phyloP scores from a whole-genome alignment of 2,113 vertebrate species.

The Heterotilapia buettikoferi region DNA sequence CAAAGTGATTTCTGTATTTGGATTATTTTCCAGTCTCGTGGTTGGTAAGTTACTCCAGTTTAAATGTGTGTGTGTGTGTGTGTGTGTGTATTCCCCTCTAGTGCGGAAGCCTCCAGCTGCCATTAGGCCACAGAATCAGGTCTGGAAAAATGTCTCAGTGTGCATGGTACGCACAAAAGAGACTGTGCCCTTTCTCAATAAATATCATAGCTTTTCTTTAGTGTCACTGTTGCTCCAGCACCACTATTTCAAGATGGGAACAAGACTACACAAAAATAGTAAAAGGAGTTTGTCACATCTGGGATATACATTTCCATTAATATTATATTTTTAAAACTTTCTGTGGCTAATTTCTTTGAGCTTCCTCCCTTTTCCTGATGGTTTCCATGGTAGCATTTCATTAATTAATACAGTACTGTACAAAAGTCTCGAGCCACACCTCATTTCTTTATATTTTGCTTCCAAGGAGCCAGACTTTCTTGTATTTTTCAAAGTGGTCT shows the following conservation, averaged over 20 bases:
- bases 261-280: neutral
- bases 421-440: neutral
- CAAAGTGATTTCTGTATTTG: neutral
- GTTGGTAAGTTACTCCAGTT: neutral
- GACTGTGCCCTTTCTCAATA: neutral
- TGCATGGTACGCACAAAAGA: neutral
- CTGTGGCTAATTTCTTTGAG: neutral
- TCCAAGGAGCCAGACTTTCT: neutral
- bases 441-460: neutral
- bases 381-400: neutral
- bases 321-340: neutral
- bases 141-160: neutral
- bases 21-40: neutral
- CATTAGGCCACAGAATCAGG: conserved; percentile 28
- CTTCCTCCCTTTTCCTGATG: neutral
- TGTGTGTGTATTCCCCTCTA: conserved; percentile 16
- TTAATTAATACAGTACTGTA: neutral
- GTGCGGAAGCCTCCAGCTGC: conserved; percentile 33
- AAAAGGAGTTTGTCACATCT: neutral
- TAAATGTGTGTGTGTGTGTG: neutral
- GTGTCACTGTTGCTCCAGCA: neutral
- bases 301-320: neutral
- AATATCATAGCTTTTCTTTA: neutral
- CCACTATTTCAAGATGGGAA: neutral
- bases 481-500: neutral